Evolutionary conservation across 2,113 vertebrate genomes (phyloP).

Genomic region (Dasyornis broadbenti): DNA sequence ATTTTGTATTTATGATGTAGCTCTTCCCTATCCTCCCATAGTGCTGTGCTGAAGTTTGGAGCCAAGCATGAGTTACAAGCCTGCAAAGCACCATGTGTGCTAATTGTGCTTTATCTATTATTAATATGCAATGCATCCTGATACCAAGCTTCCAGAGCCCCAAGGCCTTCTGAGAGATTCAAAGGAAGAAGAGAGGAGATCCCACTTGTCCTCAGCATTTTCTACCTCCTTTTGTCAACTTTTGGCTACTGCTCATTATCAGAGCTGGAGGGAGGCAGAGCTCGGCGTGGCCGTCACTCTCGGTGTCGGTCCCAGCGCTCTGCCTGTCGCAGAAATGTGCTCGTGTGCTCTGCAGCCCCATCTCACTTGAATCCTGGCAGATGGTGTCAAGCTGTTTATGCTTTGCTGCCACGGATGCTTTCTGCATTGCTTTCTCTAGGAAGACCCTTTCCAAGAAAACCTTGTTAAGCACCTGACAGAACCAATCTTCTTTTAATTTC

Average conservation of each 20-base stretch:
- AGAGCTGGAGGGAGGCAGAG: neutral
- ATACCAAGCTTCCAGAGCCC: neutral
- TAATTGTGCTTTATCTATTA: constrained; percentile 32
- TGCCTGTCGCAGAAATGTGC: neutral
- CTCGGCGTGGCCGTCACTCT: neutral
- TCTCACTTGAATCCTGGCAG: neutral
- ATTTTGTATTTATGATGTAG: constrained; percentile 9
- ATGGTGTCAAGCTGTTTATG: neutral
- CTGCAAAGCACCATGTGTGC: neutral
- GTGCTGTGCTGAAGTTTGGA: neutral
- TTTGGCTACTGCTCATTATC: accelerated
- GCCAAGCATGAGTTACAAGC: neutral
- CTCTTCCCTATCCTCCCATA: neutral
- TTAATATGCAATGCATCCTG: neutral
- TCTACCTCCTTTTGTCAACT: neutral
- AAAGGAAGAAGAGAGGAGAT: neutral
- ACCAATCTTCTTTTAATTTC: constrained; percentile 42
- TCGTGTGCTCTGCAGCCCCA: accelerated
- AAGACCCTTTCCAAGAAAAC: constrained; percentile 6
- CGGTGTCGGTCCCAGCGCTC: neutral
- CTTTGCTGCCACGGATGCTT: neutral
- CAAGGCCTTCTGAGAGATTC: neutral
- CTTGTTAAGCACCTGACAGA: constrained; percentile 28
- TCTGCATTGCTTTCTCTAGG: neutral
- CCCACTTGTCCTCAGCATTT: neutral